Percentiles rank a stretch among this genome's conserved stretches.
These are phyloP conservation scores for Mya arenaria DNA, from an alignment of 1,140 invertebrate species.

Conservation along the genomic window DNA sequence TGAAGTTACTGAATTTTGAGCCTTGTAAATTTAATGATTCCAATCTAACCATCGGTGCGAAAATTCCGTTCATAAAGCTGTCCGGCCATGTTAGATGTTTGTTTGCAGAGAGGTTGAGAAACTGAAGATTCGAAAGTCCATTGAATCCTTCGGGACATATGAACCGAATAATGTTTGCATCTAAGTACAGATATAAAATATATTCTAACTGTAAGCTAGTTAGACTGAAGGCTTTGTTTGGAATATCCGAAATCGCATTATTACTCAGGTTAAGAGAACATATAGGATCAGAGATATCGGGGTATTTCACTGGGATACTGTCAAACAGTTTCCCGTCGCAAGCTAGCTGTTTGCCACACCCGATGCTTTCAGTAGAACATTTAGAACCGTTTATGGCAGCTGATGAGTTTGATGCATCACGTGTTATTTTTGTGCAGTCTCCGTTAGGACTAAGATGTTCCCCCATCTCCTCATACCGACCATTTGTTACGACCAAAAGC, in stretches of 20 bases:
- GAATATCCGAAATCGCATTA: neutral
- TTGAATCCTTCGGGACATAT: constrained; percentile 5
- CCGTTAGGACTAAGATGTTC: no score
- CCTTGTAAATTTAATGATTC: constrained; percentile 12
- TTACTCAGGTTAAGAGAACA: neutral
- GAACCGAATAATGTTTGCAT: neutral
- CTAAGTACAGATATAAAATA: neutral
- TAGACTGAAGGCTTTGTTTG: neutral
- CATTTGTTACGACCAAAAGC: no score
- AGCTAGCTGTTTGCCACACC: no score
- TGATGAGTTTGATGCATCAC: no score
- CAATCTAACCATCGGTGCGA: constrained; percentile 10
- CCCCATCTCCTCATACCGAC: no score
- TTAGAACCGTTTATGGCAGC: no score
- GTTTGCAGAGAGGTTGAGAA: constrained; percentile 29
- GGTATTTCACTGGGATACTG: no score
- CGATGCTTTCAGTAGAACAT: no score
- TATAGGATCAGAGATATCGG: no score
- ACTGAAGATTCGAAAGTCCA: neutral
- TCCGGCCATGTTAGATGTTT: neutral
- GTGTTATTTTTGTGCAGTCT: no score
- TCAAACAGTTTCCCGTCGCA: no score
- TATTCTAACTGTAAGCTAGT: neutral
- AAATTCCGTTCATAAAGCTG: constrained; percentile 27
- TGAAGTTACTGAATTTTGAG: constrained; percentile 7